Base-by-base conservation (phyloP, 2,797 vertebrate species). In the Myotis findleyi region DNA sequence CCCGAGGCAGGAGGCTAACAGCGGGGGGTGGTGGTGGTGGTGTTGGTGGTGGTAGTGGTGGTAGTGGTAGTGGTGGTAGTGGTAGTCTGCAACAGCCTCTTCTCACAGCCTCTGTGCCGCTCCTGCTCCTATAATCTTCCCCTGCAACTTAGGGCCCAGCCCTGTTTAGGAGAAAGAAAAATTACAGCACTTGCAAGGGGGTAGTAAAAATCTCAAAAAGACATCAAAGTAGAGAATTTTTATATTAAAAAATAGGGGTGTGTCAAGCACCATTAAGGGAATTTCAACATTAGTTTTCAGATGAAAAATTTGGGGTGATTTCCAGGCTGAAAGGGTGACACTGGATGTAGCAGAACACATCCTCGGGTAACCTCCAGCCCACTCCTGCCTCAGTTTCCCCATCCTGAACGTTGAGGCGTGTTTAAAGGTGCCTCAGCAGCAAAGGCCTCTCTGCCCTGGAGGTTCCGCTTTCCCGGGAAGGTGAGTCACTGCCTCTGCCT, bases 401-500 rank as follows among this genome's bases (percentile, higher is more conserved):
- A 5, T 18, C 25, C 41, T 62, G 53, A 47, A 69, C 7, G 27
- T 21, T 1, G 51, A 83, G 47, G 49, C 33, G 30, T 33, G 38
- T 59, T 33, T 25, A 16, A 17, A 76, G 79, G 62, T 1, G 0
- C 5, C 47, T 27, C 3, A 5, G 44, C 21, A 53, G 25, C 72
- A 9, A 7, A 72, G 53, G 25, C 55, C 30, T 27, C 3, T 33
- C 20, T 2, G 66, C 41, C n/a, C 3, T 0, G 7, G 55, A 0
- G 5, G 47, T 23, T 57, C 55, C 59, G 44, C 20, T 33, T 18
- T 14, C 93, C 36, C 6, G 2, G 33, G 38, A 30, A 72, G 21
- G n/a, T 96, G 91, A 92, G 47, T 94, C 71, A 75, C 75, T 7
- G 5, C 5, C 80, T 20, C 72, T 73, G 62, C 44, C 47, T 69